Conservation (phyloP, 1,140 invertebrate genomes). For the Anastatus disparis region DNA sequence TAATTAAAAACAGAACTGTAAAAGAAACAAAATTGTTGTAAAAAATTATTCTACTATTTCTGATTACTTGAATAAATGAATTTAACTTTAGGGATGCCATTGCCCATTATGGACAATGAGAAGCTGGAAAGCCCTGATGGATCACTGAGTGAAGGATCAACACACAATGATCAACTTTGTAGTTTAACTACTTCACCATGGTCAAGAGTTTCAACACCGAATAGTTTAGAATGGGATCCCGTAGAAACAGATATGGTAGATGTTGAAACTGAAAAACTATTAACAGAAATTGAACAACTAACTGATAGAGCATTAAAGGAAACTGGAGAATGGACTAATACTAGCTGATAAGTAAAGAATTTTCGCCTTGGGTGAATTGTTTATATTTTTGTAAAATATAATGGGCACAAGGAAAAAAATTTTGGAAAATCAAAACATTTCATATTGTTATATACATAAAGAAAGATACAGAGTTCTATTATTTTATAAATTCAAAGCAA, state of each 20-base stretch:
- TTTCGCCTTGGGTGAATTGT: neutral
- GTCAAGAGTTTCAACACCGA: constrained; percentile 68
- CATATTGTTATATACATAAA: constrained; percentile 12
- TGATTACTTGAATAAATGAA: neutral
- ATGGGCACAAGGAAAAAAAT: constrained; percentile 21
- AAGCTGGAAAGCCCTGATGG: constrained; percentile 45
- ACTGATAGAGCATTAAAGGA: constrained; percentile 67
- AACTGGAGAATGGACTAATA: constrained; percentile 63
- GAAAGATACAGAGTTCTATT: constrained; percentile 17
- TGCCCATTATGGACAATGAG: constrained; percentile 44
- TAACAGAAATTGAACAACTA: constrained; percentile 69
- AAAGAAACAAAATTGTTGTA: too few species aligned
- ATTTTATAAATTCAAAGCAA: constrained; percentile 38
- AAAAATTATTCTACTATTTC: too few species aligned
- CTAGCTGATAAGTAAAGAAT: constrained; percentile 53
- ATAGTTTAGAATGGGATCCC: constrained; percentile 71
- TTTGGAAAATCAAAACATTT: constrained; percentile 38
- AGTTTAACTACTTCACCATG: constrained; percentile 63
- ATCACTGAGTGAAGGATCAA: constrained; percentile 49
- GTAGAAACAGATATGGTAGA: constrained; percentile 66
- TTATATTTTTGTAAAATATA: constrained; percentile 29
- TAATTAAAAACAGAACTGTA: too few species aligned
- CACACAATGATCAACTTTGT: constrained; percentile 52
- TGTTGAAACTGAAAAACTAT: constrained; percentile 67
- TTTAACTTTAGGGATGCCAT: constrained; percentile 46